Percentiles rank a stretch among this genome's conserved stretches.
These are phyloP conservation scores for Antechinus stuartii DNA, from an alignment of 2,113 vertebrate species.

Conservation along the genomic window DNA sequence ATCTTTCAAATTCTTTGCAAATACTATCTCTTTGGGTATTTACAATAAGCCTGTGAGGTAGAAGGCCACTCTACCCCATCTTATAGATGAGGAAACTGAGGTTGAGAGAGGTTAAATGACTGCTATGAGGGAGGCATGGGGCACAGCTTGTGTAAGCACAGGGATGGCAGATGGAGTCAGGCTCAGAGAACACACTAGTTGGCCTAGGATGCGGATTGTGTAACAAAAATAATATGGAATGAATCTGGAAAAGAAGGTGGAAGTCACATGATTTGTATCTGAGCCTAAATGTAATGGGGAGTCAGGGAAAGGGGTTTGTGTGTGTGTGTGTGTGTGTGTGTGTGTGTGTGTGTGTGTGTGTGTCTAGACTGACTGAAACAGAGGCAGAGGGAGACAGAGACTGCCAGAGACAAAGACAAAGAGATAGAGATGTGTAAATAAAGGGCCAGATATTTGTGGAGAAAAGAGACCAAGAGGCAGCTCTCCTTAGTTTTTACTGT, in stretches of 20 bases:
- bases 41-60: not conserved
- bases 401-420: too few species aligned
- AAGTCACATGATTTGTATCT: too few species aligned
- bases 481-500: not conserved
- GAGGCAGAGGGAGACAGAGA: too few species aligned
- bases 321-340: too few species aligned
- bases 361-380: too few species aligned
- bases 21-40: not conserved
- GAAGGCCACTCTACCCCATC: not conserved
- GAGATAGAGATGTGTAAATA: not conserved
- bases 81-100: not conserved
- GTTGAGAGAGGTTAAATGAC: not conserved
- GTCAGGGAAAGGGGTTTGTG: too few species aligned
- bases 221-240: not conserved
- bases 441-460: not conserved
- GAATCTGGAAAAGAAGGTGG: not conserved
- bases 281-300: too few species aligned
- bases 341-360: too few species aligned
- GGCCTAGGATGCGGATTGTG: not conserved
- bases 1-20: not conserved
- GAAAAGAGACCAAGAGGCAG: not conserved
- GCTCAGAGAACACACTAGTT: not conserved
- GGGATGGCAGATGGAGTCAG: not conserved
- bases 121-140: too few species aligned
- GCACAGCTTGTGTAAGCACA: too few species aligned